Evolutionary conservation across 1,140 invertebrate species (phyloP), one percentile per base, ranked within the genome.

Genomic region (Potamilus streckersoni): DNA sequence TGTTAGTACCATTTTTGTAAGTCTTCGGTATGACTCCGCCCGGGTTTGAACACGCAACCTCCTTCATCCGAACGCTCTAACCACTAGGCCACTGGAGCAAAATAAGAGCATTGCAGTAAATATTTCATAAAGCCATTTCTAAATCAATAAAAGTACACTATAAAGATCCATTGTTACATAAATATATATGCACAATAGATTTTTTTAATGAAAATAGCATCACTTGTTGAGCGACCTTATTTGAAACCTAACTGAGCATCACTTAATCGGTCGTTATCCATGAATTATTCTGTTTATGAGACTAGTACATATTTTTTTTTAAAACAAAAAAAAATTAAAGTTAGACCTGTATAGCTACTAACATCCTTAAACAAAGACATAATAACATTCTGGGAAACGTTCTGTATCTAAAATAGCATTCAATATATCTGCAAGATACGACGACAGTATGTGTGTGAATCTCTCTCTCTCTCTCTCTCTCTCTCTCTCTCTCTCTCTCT

Each of bases 161-260:
- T 15, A 75, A 27, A 11, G 49, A 31, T 64, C 57, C 63, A 1
- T 75, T 71, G 19, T 58, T 31, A 70, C 19, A 27, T 49, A 73
- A 65, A 23, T 71, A 64, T 73, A 23, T 68, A 38, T 38, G 27
- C 15, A 76, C 38, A 59, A 79, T 14, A 17, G 17, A 31, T 66
- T 80, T 61, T 80, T 61, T 62, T 77, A 27, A 65, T 55, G 78
- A 74, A 76, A 71, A 76, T 67, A 14, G 74, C 75, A 71, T 80
- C 79, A 0, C 60, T 56, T 38, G 74, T 80, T 19, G 76, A 68
- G 15, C 55, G 55, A 49, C 27, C 67, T 31, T 55, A 11, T 61
- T 71, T 71, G 73, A 79, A 81, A 66, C 76, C 76, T 60, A 75
- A 73, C 56, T 80, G 74, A 57, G 16, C 58, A 63, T 65, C 63